Base-by-base conservation (phyloP, 2,113 vertebrate genomes). In the Salvelinus namaycush region DNA sequence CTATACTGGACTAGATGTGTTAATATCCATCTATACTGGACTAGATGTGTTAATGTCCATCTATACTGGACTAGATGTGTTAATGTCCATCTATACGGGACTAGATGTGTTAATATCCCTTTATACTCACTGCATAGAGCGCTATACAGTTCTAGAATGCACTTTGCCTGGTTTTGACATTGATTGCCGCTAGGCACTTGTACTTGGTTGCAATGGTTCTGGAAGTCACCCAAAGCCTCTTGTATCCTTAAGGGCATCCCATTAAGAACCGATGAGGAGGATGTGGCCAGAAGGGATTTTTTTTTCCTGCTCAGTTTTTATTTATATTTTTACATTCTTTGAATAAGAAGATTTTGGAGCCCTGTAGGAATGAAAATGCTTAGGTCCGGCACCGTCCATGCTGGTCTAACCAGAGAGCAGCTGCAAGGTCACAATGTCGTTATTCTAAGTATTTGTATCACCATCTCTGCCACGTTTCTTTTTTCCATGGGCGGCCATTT, bases 401-500 rank as follows among this genome's bases (percentile, higher is more conserved):
- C 87, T 88, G 78, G 80, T 84, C 66, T 11, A 27, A 31, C 27
- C 66, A 68, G 7, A 62, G 51, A 54, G 14, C 51, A 54, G 51
- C 14, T 54, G 51, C 51, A 3, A 54, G 51, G 51, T 18, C 51
- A 5, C 13, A 54, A 24, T 24, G 24, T 24, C 24, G 24, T 24
- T 54, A 16, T 54, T 54, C 3, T 54, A 5, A 18, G 16, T 18
- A 5, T 54, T 54, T 54, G 51, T 18, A 18, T 54, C 12, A 3
- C 3, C 51, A 54, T 54, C 13, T 18, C 51, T 54, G 51, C 51
- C 51, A 54, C 16, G 51, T 54, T 54, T 54, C 14, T 18, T 16
- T 54, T 54, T 54, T 54, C 51, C 16, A 14, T 54, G 78, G 82
- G 83, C 77, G 76, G 72, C 81, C 81, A 39, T 88, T 88, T 89